Conservation (phyloP, 2,113 vertebrate genomes). For the Symphodus melops region DNA sequence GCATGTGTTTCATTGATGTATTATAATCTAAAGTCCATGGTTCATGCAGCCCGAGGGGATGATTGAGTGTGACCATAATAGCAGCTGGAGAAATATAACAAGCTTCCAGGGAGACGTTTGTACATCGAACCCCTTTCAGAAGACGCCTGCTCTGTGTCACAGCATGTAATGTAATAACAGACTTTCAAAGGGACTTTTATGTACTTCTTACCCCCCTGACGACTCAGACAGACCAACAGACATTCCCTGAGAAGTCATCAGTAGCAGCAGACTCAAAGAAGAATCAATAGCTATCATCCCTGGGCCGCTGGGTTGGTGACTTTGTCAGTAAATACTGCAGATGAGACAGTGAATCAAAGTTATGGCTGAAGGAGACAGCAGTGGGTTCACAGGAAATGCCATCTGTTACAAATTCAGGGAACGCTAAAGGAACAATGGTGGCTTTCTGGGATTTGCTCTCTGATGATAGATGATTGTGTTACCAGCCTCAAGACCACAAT, state of each 20-base stretch:
- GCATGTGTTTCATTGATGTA: not conserved
- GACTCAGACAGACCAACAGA: constrained; percentile 28
- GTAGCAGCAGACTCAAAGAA: constrained; percentile 24
- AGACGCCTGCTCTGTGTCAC: constrained; percentile 48
- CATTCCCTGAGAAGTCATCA: constrained; percentile 40
- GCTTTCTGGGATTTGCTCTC: not conserved
- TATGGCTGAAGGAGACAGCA: constrained; percentile 15
- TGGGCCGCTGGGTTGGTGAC: not conserved
- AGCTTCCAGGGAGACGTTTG: constrained; percentile 9
- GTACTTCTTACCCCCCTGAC: constrained; percentile 43
- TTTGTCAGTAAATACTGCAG: constrained; percentile 41
- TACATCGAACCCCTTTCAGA: constrained; percentile 26
- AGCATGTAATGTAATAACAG: constrained; percentile 52
- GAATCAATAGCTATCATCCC: constrained; percentile 60
- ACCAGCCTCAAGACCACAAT: not conserved
- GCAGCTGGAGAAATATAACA: constrained; percentile 54
- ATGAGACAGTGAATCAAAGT: constrained; percentile 37
- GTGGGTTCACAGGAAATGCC: not conserved
- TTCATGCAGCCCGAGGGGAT: constrained; percentile 14
- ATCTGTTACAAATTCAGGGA: not conserved
- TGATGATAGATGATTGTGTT: constrained; percentile 5
- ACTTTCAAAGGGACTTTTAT: constrained; percentile 51
- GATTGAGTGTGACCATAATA: constrained; percentile 10
- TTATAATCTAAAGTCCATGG: constrained; percentile 17
- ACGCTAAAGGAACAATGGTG: not conserved